Base-by-base conservation (phyloP, 2,113 vertebrate species). In the Hippocampus mohnikei region DNA sequence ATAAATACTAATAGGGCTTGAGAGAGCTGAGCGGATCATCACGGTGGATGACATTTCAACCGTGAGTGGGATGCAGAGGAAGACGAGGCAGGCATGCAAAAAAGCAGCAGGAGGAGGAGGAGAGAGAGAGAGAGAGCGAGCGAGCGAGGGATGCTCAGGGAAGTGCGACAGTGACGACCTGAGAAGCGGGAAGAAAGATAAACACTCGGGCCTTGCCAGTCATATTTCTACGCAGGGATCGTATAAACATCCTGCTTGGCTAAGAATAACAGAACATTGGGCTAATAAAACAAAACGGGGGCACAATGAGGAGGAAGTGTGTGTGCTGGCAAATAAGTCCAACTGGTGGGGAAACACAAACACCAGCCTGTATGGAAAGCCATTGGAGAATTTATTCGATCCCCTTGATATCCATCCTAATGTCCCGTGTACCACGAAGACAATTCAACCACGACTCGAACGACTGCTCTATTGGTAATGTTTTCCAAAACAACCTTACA, bases 221-320 rank as follows among this genome's bases (percentile, higher is more conserved):
- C 84, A 92, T 92, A 91, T 91, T 93, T 93, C 89, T 89, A 79
- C 81, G 81, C 60, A 0, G 67, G 87, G 88, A 90, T 90, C 71
- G 70, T 88, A 85, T 92, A 93, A 93, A 93, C 92, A 93, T 93
- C 92, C 92, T 92, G 92, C 89, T 90, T 74, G 1, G 85, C 90
- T 90, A 91, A 91, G 90, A 92, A 93, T 90, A 92, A 91, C 91
- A 92, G 90, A 92, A 87, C 87, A 84, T 81, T 66, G 71, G 77
- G 78, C 86, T 86, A 92, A 92, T 91, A 91, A 91, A 92, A 90
- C 89, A 91, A 79, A 83, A 87, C 86, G 85, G 82, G 73, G 84
- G 82, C 81, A 87, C 83, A 86, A 87, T 87, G 81, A 87, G 80
- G 76, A 89, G 85, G 87, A 91, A 91, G 78, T 75, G 74, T 80